Evolutionary conservation across 2,113 vertebrate genomes (phyloP).

Genomic region (Notarius lentiginosus): DNA sequence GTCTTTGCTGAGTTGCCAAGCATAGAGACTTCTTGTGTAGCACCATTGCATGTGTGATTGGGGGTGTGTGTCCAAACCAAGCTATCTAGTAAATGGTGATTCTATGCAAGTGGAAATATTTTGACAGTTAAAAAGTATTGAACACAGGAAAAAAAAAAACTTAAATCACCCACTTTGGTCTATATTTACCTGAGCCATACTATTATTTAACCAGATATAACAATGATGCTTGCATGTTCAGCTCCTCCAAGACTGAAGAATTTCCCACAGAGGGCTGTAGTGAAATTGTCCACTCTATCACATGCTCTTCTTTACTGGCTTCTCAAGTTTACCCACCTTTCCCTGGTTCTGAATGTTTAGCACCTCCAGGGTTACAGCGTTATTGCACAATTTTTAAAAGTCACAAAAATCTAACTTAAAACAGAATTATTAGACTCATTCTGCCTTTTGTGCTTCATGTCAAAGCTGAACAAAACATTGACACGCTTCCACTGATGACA

Average conservation of each 20-base stretch:
- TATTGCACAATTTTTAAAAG: neutral
- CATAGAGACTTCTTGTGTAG: conserved; percentile 32
- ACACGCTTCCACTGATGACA: neutral
- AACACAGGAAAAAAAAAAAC: neutral
- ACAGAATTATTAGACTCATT: neutral
- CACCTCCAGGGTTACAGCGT: neutral
- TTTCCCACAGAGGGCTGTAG: neutral
- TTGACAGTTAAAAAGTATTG: neutral
- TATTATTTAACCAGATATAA: neutral
- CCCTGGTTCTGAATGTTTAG: neutral
- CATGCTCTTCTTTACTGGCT: neutral
- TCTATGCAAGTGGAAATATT: neutral
- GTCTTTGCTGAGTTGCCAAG: conserved; percentile 43
- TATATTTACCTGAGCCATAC: neutral
- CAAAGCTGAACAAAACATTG: neutral
- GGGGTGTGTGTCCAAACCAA: conserved; percentile 7
- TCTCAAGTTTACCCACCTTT: neutral
- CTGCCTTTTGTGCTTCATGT: neutral
- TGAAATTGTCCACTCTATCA: neutral
- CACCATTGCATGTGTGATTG: conserved; percentile 33
- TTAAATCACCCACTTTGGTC: neutral
- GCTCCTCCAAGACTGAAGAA: neutral
- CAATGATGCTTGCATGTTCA: neutral
- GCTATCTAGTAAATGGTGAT: neutral
- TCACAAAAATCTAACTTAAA: neutral